These are phyloP conservation scores for Paracanthobrama guichenoti DNA, from an alignment of 2,113 vertebrate species.

Conservation along the genomic window DNA sequence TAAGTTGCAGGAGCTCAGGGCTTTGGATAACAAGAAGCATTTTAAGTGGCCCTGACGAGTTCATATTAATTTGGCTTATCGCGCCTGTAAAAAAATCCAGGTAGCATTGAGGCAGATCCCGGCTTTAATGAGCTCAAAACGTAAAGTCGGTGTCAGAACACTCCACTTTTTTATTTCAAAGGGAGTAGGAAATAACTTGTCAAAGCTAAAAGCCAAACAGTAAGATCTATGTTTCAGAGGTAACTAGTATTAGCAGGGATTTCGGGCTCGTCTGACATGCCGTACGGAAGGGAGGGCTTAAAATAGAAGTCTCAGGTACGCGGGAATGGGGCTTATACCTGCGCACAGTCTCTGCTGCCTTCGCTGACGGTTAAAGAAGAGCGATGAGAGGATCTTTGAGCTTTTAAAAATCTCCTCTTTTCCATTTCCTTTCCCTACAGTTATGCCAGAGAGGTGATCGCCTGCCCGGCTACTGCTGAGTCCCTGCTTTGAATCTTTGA, in stretches of 20 bases:
- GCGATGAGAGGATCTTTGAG: slow-evolving; percentile 73
- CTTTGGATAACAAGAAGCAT: slow-evolving; percentile 79
- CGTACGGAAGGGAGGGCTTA: slow-evolving; percentile 75
- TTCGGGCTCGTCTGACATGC: slow-evolving; percentile 79
- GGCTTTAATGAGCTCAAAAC: slow-evolving; percentile 80
- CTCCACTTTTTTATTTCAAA: slow-evolving; percentile 60
- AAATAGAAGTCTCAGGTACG: slow-evolving; percentile 75
- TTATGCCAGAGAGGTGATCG: slow-evolving; percentile 64
- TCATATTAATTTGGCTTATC: slow-evolving; percentile 85
- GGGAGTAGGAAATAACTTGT: slow-evolving; percentile 69
- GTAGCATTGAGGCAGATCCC: slow-evolving; percentile 78
- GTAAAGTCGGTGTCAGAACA: slow-evolving; percentile 78
- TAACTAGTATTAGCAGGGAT: slow-evolving; percentile 82
- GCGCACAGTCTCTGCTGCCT: slow-evolving; percentile 69
- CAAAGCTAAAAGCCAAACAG: slow-evolving; percentile 75
- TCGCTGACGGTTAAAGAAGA: slow-evolving; percentile 68
- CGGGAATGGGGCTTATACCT: slow-evolving; percentile 74
- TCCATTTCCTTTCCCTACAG: slow-evolving; percentile 64
- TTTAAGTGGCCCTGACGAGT: slow-evolving; percentile 76
- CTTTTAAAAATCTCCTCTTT: slow-evolving; percentile 68
- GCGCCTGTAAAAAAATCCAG: slow-evolving; percentile 68
- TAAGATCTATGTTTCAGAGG: slow-evolving; percentile 78
- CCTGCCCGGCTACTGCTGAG: slow-evolving; percentile 68
- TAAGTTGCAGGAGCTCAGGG: slow-evolving; percentile 76
- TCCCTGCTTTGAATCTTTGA: slow-evolving; percentile 72